Evolutionary conservation across 2,113 vertebrate species (phyloP), one percentile per base, ranked within the genome.

Genomic region (Panthera tigris): DNA sequence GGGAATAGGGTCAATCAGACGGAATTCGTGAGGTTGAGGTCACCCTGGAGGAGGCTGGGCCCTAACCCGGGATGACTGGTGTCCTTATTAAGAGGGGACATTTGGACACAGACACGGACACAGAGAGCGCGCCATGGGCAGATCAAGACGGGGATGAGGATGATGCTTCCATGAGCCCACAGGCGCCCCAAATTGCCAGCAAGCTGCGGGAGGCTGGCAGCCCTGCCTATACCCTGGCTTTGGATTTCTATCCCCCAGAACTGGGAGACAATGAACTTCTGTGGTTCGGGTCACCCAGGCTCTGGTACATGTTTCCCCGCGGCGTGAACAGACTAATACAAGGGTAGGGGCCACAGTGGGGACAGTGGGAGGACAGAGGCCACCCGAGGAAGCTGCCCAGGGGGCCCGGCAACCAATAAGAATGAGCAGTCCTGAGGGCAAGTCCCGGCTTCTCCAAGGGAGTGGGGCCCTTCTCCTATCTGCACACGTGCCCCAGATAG

Each of bases 401-500:
- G 5, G 41, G 3, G 27, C 11, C 4, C 69, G 31, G 74, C 3
- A 7, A 25, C 23, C 0, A 1, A 36, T 14, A 66, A 12, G 5
- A 23, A 31, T 0, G 3, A 25, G 8, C 57, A 13, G 31, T 11
- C 88, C 36, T 5, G 45, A 25, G 52, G 61, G 25, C 48, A 15
- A 16, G 39, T 61, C 3, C 33, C 23, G 0, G 16, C 31, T 5
- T 14, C 52, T 36, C 66, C 14, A 5, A 1, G 25, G 50, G 39
- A 4, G 9, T 1, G 0, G 29, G 7, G 19, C 16, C 31, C 1
- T 18, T 36, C 48, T 45, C 33, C 50, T 25, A 0, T 27, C 76
- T 2, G 76, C 13, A 18, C 4, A 1, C 5, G 11, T 1, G 21
- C 21, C 33, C 31, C 25, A 29, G 36, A 52, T 3, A 33, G 36